A percentile compares a stretch with the other conserved stretches of the same genome.
These are phyloP conservation scores for Dryobates pubescens DNA, from an alignment of 2,797 vertebrate species.

Conservation along the genomic window DNA sequence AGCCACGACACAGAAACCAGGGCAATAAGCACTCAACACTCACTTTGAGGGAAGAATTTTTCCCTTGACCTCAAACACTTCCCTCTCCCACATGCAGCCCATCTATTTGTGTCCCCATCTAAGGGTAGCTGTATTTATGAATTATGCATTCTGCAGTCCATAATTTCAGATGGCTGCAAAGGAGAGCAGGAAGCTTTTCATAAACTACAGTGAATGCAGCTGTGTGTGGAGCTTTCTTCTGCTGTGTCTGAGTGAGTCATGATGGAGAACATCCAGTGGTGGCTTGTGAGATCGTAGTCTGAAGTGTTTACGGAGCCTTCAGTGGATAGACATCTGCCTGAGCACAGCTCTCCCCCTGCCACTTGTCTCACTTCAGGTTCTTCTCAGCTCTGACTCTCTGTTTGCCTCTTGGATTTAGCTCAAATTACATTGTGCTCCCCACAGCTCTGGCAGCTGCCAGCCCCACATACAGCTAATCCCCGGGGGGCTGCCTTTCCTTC, in stretches of 20 bases:
- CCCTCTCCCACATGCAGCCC: not conserved
- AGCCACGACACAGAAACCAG: not conserved
- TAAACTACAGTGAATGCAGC: not conserved
- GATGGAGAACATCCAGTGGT: not conserved
- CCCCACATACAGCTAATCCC: not conserved
- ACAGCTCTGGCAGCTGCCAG: conserved; percentile 4
- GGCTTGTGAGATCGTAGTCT: not conserved
- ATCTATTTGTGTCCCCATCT: not conserved
- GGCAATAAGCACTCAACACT: conserved; percentile 11
- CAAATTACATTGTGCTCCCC: not conserved
- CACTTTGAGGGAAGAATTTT: not conserved
- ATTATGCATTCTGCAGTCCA: not conserved
- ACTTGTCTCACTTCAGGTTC: not conserved
- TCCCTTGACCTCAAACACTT: not conserved
- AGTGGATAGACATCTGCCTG: not conserved
- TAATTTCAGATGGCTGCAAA: not conserved
- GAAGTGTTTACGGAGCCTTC: not conserved
- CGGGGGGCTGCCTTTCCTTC: not conserved
- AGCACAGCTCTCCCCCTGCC: not conserved
- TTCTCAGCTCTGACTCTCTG: not conserved
- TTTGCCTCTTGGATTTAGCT: not conserved
- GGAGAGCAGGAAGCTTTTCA: conserved; percentile 6
- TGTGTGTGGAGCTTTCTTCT: not conserved
- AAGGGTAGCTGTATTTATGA: not conserved
- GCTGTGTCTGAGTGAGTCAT: not conserved